These are phyloP conservation scores for Sebastes miniatus DNA, from an alignment of 2,797 vertebrate genomes.

Conservation along the genomic window DNA sequence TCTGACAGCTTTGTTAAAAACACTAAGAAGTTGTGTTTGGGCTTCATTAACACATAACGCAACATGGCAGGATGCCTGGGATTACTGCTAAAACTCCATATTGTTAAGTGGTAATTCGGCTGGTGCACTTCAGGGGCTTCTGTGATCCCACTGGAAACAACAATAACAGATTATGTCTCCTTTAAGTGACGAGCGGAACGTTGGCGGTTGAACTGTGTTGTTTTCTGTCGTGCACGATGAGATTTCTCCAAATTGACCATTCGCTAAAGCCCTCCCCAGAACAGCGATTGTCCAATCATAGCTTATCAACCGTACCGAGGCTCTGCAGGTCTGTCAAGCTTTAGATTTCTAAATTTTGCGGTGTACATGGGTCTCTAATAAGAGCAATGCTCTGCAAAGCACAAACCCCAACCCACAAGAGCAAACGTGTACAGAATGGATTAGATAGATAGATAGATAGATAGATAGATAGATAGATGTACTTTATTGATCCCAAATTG, in stretches of 20 bases:
- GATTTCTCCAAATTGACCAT: background rate
- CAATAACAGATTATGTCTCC: background rate
- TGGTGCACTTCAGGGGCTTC: background rate
- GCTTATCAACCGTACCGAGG: background rate
- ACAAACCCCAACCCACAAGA: too few relatives aligned
- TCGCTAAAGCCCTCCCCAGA: background rate
- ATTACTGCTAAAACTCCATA: conserved; percentile 21
- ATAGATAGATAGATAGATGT: too few relatives aligned
- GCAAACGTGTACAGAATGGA: too few relatives aligned
- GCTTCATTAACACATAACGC: conserved; percentile 31
- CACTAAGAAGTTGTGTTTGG: conserved; percentile 25
- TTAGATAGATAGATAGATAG: too few relatives aligned
- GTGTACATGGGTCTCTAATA: background rate
- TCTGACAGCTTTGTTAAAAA: conserved; percentile 53
- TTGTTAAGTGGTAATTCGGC: background rate
- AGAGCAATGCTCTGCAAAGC: too few relatives aligned
- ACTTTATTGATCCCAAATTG: too few relatives aligned
- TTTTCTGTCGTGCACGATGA: background rate
- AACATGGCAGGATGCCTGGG: conserved; percentile 24
- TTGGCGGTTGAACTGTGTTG: background rate
- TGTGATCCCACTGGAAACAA: background rate
- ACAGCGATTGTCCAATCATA: background rate
- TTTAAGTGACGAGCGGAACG: background rate
- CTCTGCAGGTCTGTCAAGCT: background rate
- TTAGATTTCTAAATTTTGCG: background rate